Evolutionary conservation across 2,888 invertebrate species (phyloP), one percentile per base, ranked within the genome.

Genomic region (Stictocephala bisonia): DNA sequence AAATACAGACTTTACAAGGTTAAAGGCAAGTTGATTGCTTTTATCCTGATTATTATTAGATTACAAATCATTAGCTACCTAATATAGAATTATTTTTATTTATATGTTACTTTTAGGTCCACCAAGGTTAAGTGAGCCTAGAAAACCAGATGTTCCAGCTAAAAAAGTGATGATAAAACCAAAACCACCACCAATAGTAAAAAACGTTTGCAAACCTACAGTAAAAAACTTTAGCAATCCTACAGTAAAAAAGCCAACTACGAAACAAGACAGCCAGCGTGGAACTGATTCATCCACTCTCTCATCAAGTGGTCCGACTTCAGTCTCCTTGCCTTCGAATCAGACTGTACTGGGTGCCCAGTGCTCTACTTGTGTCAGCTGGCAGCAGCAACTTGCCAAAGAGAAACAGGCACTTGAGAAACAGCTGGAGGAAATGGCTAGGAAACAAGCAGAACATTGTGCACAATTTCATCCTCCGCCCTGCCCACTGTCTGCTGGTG

Each of bases 401-500:
- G 75, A 71, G 56, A 71, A 51, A 75, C 56, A 51, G 68, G 31
- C 31, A 11, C 24, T 69, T 79, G 74, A 75, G 78, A 80, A 70
- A 80, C 80, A 35, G 74, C 76, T 18, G 77, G 79, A 74, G 79
- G 77, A 58, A 80, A 79, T 77, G 78, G 80, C 78, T 78, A 74
- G 53, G 79, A 78, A 79, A 40, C 73, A 80, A 76, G 50, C 64
- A 4, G 71, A 78, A 77, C 69, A 69, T 18, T 53, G 40, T 31
- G 69, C 69, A 15, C 44, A 67, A 18, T 48, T 50, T 29, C 67
- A 67, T 26, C 48, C 48, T 6, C 67, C 67, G 15, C 18, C 51
- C 15, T 68, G 51, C 13, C 51, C 50, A 1, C 20, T 31, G 27
- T 27, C 60, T 22, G 18, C 40, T 11, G 13, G 22, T 2, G 40